Conservation (phyloP, 2,113 vertebrate genomes). For the Notechis scutatus region DNA sequence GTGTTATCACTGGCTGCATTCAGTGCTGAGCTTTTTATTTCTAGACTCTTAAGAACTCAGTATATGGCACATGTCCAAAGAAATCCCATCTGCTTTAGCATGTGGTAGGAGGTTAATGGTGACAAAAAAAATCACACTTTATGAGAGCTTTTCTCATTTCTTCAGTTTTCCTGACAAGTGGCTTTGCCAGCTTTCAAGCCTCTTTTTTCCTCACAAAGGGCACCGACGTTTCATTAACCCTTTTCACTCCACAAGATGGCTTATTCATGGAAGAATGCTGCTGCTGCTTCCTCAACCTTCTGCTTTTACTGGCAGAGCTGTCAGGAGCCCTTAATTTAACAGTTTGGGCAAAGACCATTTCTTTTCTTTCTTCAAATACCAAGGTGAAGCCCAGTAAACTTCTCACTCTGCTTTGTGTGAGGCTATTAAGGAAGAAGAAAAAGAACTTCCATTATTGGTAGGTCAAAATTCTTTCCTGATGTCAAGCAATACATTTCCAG, state of each 20-base stretch:
- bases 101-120: constrained; percentile 28
- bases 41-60: constrained; percentile 30
- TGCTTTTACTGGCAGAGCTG: not conserved
- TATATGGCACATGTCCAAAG: constrained; percentile 25
- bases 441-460: constrained; percentile 31
- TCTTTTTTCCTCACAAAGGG: constrained; percentile 1
- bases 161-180: constrained; percentile 13
- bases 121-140: constrained; percentile 35
- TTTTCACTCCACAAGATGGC: constrained; percentile 7
- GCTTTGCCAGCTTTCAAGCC: not conserved
- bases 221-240: constrained; percentile 23
- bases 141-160: constrained; percentile 18
- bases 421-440: constrained; percentile 24
- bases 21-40: constrained; percentile 19
- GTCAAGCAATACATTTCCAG: constrained; percentile 39
- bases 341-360: not conserved
- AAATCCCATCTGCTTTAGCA: constrained; percentile 21
- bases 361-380: constrained; percentile 43
- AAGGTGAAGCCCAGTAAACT: constrained; percentile 38
- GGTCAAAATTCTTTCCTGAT: constrained; percentile 35
- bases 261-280: not conserved
- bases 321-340: accelerated
- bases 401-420: constrained; percentile 24
- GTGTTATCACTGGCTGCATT: constrained; percentile 21
- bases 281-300: accelerated